phyloP scores from a whole-genome alignment of 2,797 vertebrate species.

The Pangasius krempfi region DNA sequence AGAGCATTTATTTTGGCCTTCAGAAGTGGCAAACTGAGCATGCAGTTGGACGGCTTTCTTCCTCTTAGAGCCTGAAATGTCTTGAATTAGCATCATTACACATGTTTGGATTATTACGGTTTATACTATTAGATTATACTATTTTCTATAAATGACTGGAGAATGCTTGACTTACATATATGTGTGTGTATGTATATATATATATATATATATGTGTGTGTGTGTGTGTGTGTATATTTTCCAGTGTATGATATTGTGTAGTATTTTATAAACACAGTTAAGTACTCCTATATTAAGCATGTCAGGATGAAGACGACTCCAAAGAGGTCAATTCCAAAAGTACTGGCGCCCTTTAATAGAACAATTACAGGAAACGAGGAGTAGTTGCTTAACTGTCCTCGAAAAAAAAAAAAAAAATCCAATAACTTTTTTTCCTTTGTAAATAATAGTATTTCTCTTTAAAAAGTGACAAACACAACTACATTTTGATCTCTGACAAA shows the following conservation, averaged over 20 bases:
- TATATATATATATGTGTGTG: too few species aligned
- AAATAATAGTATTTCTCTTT: too few species aligned
- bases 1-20: conserved; percentile 44
- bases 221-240: too few species aligned
- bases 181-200: too few species aligned
- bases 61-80: conserved; percentile 1
- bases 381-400: background rate
- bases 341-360: background rate
- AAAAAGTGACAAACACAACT: background rate
- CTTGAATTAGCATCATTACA: background rate
- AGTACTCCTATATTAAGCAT: background rate
- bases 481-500: background rate
- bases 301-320: background rate
- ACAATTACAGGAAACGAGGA: too few species aligned
- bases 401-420: too few species aligned
- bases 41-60: conserved; percentile 31
- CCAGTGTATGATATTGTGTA: background rate
- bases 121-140: too few species aligned
- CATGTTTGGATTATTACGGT: background rate
- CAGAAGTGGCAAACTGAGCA: conserved; percentile 44
- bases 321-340: background rate
- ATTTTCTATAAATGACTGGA: background rate
- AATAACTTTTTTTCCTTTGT: background rate
- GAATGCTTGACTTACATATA: too few species aligned
- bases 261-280: background rate